phyloP scores from a whole-genome alignment of 2,888 invertebrate genomes.

The Dryocosmus kuriphilus region DNA sequence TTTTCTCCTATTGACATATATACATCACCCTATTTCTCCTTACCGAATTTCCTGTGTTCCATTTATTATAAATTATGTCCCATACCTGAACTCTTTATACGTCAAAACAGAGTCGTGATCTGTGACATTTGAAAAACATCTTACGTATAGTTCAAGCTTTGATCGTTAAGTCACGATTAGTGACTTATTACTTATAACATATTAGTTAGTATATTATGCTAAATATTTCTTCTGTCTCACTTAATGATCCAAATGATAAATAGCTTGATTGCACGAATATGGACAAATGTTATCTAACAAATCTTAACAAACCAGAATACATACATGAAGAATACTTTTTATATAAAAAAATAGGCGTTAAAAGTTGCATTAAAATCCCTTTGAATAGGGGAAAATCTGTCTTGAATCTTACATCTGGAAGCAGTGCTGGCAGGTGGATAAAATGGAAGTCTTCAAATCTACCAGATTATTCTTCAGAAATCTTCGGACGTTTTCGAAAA shows the following conservation, averaged over 20 bases:
- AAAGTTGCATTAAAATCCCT: no score
- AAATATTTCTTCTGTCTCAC: background rate
- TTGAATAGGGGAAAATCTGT: background rate
- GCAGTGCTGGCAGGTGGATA: no score
- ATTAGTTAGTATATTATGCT: background rate
- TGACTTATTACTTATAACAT: no score
- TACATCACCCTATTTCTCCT: background rate
- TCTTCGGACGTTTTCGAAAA: no score
- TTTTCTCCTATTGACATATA: no score
- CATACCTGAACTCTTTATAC: background rate
- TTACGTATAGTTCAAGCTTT: slow-evolving; percentile 14
- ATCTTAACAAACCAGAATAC: background rate
- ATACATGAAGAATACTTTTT: no score
- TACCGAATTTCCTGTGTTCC: background rate
- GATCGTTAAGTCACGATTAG: slow-evolving; percentile 18
- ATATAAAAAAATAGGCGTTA: no score
- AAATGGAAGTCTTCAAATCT: no score
- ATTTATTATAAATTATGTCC: background rate
- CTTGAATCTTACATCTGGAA: background rate
- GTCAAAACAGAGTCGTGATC: background rate
- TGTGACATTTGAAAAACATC: background rate
- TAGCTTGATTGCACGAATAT: background rate
- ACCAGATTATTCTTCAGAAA: no score
- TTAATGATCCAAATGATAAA: slow-evolving; percentile 2
- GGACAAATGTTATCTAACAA: background rate